Conservation (phyloP, 2,888 invertebrate genomes). For the Electrophaes corylata region DNA sequence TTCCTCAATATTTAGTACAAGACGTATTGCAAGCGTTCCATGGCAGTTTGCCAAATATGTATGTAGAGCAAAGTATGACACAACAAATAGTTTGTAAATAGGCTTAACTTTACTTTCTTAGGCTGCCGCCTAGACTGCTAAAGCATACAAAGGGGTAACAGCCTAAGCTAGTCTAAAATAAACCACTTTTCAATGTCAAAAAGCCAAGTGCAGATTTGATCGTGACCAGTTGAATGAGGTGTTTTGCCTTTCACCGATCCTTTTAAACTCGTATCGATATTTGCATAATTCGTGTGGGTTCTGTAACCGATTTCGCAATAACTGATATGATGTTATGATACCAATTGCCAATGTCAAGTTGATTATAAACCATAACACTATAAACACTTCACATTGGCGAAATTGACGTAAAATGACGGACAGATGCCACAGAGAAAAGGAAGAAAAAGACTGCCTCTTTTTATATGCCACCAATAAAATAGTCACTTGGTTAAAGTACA, state of each 20-base stretch:
- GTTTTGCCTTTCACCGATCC: conserved; percentile 57
- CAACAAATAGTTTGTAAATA: too few species aligned
- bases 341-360: conserved; percentile 21
- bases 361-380: not conserved
- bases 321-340: conserved; percentile 11
- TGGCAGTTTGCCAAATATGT: too few species aligned
- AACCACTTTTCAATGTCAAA: conserved; percentile 47
- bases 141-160: not conserved
- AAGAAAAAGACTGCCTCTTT: too few species aligned
- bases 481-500: too few species aligned
- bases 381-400: too few species aligned
- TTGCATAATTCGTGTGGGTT: conserved; percentile 45
- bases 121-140: not conserved
- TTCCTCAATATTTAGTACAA: not conserved
- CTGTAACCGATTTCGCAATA: conserved; percentile 26
- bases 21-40: too few species aligned
- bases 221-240: conserved; percentile 51
- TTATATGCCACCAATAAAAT: too few species aligned
- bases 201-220: conserved; percentile 43
- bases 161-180: conserved; percentile 12
- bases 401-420: too few species aligned
- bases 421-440: too few species aligned
- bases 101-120: too few species aligned
- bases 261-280: conserved; percentile 41
- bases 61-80: too few species aligned